phyloP scores from a whole-genome alignment of 2,888 invertebrate genomes.

The Acrobasis consociella region DNA sequence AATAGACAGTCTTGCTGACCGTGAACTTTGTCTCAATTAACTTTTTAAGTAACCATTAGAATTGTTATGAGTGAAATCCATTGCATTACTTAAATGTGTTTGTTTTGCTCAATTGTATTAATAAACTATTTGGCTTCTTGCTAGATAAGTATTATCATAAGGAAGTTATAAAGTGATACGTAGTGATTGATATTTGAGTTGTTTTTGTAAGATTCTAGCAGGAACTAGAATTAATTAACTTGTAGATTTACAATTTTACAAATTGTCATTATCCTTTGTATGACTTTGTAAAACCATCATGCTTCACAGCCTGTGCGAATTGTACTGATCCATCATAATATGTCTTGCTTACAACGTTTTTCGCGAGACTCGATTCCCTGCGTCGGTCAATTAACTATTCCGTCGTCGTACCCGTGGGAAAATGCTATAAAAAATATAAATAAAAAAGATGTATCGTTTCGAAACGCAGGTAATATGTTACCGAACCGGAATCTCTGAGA shows the following conservation, averaged over 20 bases:
- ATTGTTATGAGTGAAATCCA: constrained; percentile 42
- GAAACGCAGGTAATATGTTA: constrained; percentile 57
- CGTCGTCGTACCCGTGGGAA: constrained; percentile 69
- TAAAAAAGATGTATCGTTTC: constrained; percentile 54
- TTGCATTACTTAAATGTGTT: constrained; percentile 4
- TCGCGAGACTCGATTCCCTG: constrained; percentile 26
- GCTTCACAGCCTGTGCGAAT: not conserved
- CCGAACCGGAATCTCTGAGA: constrained; percentile 67
- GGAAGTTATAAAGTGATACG: not conserved
- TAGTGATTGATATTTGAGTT: not conserved
- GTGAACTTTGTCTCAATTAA: constrained; percentile 63
- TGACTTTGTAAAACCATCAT: not conserved
- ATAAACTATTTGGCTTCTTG: not conserved
- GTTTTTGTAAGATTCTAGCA: not conserved
- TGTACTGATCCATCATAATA: not conserved
- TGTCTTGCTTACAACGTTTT: no score
- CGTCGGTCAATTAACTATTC: constrained; percentile 55
- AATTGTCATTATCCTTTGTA: constrained; percentile 6
- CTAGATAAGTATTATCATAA: not conserved
- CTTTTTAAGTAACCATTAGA: constrained; percentile 61
- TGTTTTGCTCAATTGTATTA: not conserved
- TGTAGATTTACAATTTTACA: not conserved
- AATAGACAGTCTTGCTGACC: constrained; percentile 57
- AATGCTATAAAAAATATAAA: constrained; percentile 58
- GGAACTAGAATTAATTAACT: not conserved